Conservation (phyloP, 30 jellyfish, hydroid and myxozoan species). For the Turritopsis dohrnii region DNA sequence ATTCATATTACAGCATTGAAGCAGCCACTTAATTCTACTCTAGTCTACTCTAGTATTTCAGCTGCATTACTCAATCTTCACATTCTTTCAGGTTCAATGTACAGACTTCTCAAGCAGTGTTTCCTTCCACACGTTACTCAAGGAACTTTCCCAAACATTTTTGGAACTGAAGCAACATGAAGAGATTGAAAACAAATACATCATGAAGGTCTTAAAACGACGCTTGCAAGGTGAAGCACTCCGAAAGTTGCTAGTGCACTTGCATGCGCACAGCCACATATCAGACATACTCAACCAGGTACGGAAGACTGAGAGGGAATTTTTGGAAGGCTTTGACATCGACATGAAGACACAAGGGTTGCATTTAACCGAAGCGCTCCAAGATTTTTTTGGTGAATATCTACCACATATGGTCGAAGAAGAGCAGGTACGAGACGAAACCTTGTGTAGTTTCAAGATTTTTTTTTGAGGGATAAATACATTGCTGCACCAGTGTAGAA, state of each 20-base stretch:
- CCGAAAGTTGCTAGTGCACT: slow-evolving; percentile 57
- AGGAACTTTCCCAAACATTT: slow-evolving; percentile 49
- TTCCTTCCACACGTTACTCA: slow-evolving; percentile 49
- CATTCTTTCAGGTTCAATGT: slow-evolving; percentile 44
- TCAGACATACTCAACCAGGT: slow-evolving; percentile 58
- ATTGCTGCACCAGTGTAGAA: neutral
- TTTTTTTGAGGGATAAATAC: neutral
- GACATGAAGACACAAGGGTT: slow-evolving; percentile 51
- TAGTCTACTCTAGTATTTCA: neutral
- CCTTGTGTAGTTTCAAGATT: neutral
- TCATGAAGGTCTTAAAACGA: slow-evolving; percentile 67
- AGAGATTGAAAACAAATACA: slow-evolving; percentile 86
- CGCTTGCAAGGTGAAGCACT: slow-evolving; percentile 56
- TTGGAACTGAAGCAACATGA: slow-evolving; percentile 64
- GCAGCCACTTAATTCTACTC: too few relatives aligned
- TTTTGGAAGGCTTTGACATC: slow-evolving; percentile 30
- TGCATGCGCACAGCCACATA: slow-evolving; percentile 79
- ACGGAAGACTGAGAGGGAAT: slow-evolving; percentile 38
- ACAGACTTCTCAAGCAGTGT: slow-evolving; percentile 64
- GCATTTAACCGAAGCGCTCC: slow-evolving; percentile 42
- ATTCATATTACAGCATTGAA: too few relatives aligned
- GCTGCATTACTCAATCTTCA: too few relatives aligned
- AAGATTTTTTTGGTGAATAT: slow-evolving; percentile 63
- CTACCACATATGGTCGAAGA: slow-evolving; percentile 94
- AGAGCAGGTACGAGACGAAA: slow-evolving; percentile 58